Percentiles rank a stretch among this genome's conserved stretches.
Evolutionary conservation across 2,113 vertebrate genomes (phyloP).

Genomic region (Embiotoca jacksoni): DNA sequence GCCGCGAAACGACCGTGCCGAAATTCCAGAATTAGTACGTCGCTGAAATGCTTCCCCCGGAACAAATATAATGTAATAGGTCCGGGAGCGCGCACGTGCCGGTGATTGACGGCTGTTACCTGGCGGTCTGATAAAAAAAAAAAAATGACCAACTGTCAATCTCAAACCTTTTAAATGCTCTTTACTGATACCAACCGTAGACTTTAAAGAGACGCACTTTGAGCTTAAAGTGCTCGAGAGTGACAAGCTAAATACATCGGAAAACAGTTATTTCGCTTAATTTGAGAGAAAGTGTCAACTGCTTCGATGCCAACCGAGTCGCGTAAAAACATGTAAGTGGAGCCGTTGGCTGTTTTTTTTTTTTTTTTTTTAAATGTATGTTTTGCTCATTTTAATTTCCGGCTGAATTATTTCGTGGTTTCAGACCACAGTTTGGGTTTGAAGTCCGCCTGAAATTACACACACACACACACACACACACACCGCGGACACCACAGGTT

Average conservation of each 20-base stretch:
- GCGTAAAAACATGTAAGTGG: constrained; percentile 67
- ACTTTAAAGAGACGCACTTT: background rate
- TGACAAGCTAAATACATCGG: background rate
- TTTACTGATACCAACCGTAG: no score
- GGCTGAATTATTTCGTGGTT: background rate
- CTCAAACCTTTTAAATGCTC: background rate
- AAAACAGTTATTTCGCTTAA: background rate
- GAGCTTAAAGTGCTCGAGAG: background rate
- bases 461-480: background rate
- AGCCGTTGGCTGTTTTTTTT: background rate
- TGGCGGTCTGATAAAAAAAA: background rate
- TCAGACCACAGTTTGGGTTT: background rate
- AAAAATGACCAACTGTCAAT: background rate
- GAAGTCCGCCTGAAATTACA: constrained; percentile 10
- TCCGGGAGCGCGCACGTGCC: constrained; percentile 63
- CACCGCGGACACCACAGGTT: constrained; percentile 37
- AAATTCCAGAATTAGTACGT: constrained; percentile 24
- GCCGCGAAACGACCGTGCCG: background rate
- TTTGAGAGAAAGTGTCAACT: constrained; percentile 15
- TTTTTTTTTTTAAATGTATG: background rate
- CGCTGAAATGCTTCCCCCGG: constrained; percentile 38
- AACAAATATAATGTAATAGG: constrained; percentile 14
- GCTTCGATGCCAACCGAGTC: background rate
- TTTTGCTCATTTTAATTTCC: no score
- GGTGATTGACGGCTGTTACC: constrained; percentile 27